A percentile compares a stretch with the other conserved stretches of the same genome.
Evolutionary conservation across 2,888 invertebrate genomes (phyloP).

Genomic region (Eulithis prunata): DNA sequence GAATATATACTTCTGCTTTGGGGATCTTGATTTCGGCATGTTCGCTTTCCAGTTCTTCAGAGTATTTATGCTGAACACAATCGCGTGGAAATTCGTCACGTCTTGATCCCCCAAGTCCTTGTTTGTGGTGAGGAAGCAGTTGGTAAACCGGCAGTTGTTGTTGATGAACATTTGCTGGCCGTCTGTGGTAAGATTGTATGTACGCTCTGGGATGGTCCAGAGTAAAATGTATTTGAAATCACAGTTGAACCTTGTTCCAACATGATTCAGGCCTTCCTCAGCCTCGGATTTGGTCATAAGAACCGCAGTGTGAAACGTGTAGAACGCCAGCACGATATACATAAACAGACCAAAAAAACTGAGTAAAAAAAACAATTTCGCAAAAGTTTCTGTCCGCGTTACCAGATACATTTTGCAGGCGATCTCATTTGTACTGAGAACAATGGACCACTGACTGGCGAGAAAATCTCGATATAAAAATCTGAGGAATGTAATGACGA

Average conservation of each 20-base stretch:
- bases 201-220: slow-evolving; percentile 51
- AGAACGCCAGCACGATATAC: slow-evolving; percentile 64
- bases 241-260: slow-evolving; percentile 34
- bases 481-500: slow-evolving; percentile 46
- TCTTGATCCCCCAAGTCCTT: slow-evolving; percentile 51
- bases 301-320: slow-evolving; percentile 63
- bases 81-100: slow-evolving; percentile 63
- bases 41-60: slow-evolving; percentile 46
- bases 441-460: slow-evolving; percentile 42
- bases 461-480: slow-evolving; percentile 53
- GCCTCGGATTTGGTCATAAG: slow-evolving; percentile 46
- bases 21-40: slow-evolving; percentile 55
- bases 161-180: slow-evolving; percentile 58
- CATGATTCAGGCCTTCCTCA: slow-evolving; percentile 36
- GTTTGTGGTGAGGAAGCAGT: slow-evolving; percentile 68
- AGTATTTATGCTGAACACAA: slow-evolving; percentile 61
- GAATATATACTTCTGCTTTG: slow-evolving; percentile 68
- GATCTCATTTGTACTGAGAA: slow-evolving; percentile 40
- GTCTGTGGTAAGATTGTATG: slow-evolving; percentile 42
- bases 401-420: slow-evolving; percentile 55
- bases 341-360: slow-evolving; percentile 63
- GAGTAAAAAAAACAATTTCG: slow-evolving; percentile 69
- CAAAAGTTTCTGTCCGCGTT: slow-evolving; percentile 59
- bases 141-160: slow-evolving; percentile 57
- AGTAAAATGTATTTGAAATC: slow-evolving; percentile 64